These are phyloP conservation scores for Coreoperca whiteheadi DNA, from an alignment of 2,113 vertebrate species.

Conservation along the genomic window DNA sequence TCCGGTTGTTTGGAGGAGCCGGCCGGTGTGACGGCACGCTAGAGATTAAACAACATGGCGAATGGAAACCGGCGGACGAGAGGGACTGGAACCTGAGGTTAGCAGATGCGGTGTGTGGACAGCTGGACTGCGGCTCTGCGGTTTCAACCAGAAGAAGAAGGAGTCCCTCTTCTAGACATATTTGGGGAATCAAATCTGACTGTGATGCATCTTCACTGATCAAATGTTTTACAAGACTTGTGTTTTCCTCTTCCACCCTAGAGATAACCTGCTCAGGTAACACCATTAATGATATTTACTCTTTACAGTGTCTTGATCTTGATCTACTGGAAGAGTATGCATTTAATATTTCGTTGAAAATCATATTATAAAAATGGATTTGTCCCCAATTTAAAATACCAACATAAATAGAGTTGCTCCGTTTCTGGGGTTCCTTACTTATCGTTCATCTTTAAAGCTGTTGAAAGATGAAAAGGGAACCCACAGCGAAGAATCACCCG, in stretches of 20 bases:
- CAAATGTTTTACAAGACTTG: neutral
- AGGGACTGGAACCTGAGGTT: neutral
- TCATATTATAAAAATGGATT: too few relatives aligned
- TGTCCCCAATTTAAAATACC: too few relatives aligned
- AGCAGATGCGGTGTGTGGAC: neutral
- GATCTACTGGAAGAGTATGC: too few relatives aligned
- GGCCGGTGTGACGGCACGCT: neutral
- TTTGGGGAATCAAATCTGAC: neutral
- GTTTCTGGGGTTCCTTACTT: too few relatives aligned
- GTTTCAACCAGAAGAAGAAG: neutral
- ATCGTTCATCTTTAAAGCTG: too few relatives aligned
- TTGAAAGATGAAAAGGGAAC: too few relatives aligned
- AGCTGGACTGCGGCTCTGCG: neutral
- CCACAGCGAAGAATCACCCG: too few relatives aligned
- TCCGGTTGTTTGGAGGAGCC: slow-evolving; percentile 1
- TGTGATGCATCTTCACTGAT: neutral
- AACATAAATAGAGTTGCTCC: too few relatives aligned
- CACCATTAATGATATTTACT: neutral
- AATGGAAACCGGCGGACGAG: neutral
- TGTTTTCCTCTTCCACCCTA: neutral
- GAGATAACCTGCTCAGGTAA: slow-evolving; percentile 22
- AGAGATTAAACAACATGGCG: neutral
- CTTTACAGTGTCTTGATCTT: neutral
- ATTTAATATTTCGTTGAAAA: too few relatives aligned
- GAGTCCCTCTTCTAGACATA: accelerated